Percentiles rank a stretch among this genome's conserved stretches.
Evolutionary conservation across 2,888 invertebrate genomes (phyloP).

Genomic region (Geophilus truncorum): DNA sequence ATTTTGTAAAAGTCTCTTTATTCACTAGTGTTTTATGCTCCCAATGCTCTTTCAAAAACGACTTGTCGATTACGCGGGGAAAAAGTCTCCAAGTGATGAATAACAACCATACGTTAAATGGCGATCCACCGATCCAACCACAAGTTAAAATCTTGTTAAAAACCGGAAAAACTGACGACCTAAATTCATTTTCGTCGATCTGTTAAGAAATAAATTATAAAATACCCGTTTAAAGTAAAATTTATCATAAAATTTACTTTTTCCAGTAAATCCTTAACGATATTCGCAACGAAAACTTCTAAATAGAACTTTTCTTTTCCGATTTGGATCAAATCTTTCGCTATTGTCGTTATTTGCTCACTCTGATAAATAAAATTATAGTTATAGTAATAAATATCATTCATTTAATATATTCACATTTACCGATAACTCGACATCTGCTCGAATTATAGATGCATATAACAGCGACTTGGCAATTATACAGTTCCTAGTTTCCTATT

Average conservation of each 20-base stretch:
- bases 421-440: no score
- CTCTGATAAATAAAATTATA: neutral
- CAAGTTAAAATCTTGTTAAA: constrained; percentile 45
- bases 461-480: no score
- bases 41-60: constrained; percentile 56
- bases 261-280: constrained; percentile 59
- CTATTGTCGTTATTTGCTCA: constrained; percentile 42
- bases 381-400: no score
- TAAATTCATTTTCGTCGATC: neutral
- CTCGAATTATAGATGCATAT: no score
- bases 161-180: neutral
- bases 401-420: no score
- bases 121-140: constrained; percentile 59
- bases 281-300: constrained; percentile 57
- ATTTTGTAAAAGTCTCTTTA: constrained; percentile 44
- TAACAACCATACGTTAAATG: constrained; percentile 62
- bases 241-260: constrained; percentile 48
- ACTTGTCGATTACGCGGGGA: constrained; percentile 54
- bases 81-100: constrained; percentile 52
- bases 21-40: constrained; percentile 51
- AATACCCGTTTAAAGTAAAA: neutral
- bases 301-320: constrained; percentile 61
- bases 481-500: no score
- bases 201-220: neutral
- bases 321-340: constrained; percentile 54